phyloP scores from a whole-genome alignment of 2,888 invertebrate genomes.

The Nymphalis urticae region DNA sequence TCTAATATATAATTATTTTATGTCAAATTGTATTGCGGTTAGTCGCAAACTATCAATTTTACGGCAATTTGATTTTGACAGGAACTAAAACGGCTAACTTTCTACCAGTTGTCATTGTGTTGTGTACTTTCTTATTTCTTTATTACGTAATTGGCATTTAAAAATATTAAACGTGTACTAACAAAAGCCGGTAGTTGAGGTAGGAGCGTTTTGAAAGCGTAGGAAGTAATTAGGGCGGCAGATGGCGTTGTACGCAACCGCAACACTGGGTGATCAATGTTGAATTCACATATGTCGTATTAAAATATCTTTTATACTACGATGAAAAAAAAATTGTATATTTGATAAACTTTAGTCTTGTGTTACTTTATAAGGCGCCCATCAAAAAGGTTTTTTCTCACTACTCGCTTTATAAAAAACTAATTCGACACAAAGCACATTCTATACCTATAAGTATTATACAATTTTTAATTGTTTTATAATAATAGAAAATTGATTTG shows the following conservation, averaged over 20 bases:
- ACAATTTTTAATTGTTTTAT: no score
- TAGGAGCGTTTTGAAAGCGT: constrained; percentile 60
- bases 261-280: constrained; percentile 44
- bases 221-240: constrained; percentile 74
- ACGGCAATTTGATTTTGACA: constrained; percentile 64
- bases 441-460: no score
- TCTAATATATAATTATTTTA: constrained; percentile 43
- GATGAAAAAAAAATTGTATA: constrained; percentile 9
- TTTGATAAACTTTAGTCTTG: not conserved
- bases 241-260: constrained; percentile 62
- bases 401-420: no score
- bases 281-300: constrained; percentile 38
- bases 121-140: constrained; percentile 73
- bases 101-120: constrained; percentile 64
- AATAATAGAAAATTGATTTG: no score
- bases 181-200: constrained; percentile 58
- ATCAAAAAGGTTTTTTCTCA: not conserved
- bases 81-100: constrained; percentile 57
- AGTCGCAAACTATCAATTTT: constrained; percentile 64
- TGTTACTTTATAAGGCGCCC: not conserved
- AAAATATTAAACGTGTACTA: constrained; percentile 59
- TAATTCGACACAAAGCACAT: no score
- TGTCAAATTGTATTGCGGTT: constrained; percentile 61
- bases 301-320: constrained; percentile 26
- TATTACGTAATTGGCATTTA: constrained; percentile 65